Conservation (phyloP, 2,113 vertebrate genomes). For the Sminthopsis crassicaudata region DNA sequence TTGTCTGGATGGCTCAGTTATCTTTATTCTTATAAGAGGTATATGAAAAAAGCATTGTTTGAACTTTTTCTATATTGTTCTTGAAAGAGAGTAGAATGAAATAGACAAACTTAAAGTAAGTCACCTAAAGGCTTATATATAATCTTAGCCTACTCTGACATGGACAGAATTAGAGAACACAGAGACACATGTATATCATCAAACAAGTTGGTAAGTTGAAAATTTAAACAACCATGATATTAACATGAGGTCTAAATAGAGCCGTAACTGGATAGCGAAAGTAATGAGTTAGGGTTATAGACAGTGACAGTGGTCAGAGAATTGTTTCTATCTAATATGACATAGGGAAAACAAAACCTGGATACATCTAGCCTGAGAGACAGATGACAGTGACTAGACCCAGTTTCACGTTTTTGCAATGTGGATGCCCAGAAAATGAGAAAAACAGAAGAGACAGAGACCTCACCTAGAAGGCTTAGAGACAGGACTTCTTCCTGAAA, state of each 20-base stretch:
- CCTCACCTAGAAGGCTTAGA: slow-evolving; percentile 23
- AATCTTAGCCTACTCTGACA: not conserved
- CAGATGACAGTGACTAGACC: not conserved
- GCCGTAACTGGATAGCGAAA: not conserved
- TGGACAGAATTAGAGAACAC: not conserved
- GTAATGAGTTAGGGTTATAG: not conserved
- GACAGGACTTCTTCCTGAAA: slow-evolving; percentile 41
- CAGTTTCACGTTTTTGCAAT: not conserved
- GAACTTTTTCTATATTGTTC: not conserved
- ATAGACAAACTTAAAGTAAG: not conserved
- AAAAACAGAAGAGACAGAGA: not conserved
- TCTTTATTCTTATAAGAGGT: not conserved
- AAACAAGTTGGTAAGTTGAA: not conserved
- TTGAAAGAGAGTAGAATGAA: not conserved
- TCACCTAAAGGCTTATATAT: not conserved
- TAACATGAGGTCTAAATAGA: not conserved
- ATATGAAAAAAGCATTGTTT: not conserved
- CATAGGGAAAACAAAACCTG: not conserved
- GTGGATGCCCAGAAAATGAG: not conserved
- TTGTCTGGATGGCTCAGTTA: not conserved
- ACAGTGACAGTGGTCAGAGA: not conserved
- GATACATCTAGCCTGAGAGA: not conserved
- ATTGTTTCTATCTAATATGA: not conserved
- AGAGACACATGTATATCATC: not conserved
- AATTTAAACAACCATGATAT: not conserved